phyloP scores from a whole-genome alignment of 2,797 vertebrate genomes.

The Eurystomus glaucurus region DNA sequence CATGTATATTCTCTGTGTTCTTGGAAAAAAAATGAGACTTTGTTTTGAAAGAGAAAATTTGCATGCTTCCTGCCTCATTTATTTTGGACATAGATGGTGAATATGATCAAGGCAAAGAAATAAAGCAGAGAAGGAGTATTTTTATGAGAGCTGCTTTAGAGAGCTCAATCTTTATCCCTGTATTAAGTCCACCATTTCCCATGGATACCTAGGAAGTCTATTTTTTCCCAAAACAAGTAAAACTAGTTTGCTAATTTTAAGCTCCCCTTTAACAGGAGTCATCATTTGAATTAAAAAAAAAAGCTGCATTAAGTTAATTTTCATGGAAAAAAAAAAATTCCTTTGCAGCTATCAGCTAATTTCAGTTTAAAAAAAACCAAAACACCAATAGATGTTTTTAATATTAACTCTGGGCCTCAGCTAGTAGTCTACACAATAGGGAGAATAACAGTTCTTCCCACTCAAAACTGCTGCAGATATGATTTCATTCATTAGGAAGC shows the following conservation, averaged over 20 bases:
- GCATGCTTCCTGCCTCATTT: neutral
- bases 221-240: neutral
- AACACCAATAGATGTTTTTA: neutral
- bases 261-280: neutral
- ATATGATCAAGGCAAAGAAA: neutral
- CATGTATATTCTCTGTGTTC: neutral
- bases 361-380: neutral
- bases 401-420: neutral
- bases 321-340: neutral
- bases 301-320: neutral
- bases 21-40: neutral
- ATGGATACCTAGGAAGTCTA: accelerated
- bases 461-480: neutral
- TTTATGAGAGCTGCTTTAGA: neutral
- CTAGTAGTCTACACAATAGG: neutral
- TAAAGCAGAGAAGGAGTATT: neutral
- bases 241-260: neutral
- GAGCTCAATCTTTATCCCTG: neutral
- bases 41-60: neutral
- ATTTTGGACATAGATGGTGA: neutral
- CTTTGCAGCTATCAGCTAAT: neutral
- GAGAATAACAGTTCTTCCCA: neutral
- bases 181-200: neutral
- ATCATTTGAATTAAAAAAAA: neutral
- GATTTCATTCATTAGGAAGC: neutral